Conservation (phyloP, 2,113 vertebrate genomes). For the Helogale parvula region DNA sequence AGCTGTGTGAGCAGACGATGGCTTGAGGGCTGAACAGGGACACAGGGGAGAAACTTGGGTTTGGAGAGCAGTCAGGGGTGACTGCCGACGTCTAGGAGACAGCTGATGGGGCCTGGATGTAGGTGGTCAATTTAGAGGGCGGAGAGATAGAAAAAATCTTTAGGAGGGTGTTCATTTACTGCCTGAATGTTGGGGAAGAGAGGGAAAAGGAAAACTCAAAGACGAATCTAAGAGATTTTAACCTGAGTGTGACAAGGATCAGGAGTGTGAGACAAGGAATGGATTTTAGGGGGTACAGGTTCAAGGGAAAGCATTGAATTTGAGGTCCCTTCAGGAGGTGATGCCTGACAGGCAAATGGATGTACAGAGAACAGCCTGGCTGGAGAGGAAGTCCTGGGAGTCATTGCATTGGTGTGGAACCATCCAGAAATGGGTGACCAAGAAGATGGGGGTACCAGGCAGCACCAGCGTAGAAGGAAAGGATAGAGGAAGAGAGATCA, state of each 20-base stretch:
- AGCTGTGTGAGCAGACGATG: neutral
- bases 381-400: neutral
- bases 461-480: neutral
- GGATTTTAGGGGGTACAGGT: neutral
- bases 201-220: neutral
- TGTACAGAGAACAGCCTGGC: neutral
- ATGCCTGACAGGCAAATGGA: neutral
- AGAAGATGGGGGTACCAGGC: neutral
- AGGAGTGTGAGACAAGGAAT: neutral
- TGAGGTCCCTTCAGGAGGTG: neutral
- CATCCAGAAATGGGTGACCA: neutral
- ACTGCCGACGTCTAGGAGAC: neutral
- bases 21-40: neutral
- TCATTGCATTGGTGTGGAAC: fast-evolving
- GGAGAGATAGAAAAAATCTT: neutral
- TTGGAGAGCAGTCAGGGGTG: neutral
- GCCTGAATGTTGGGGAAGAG: neutral
- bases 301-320: neutral
- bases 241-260: neutral
- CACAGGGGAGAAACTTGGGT: neutral
- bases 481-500: neutral
- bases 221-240: neutral
- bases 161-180: neutral
- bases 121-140: neutral
- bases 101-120: neutral